Conservation (phyloP, 2,797 vertebrate species). For the Enteromius treurensis region DNA sequence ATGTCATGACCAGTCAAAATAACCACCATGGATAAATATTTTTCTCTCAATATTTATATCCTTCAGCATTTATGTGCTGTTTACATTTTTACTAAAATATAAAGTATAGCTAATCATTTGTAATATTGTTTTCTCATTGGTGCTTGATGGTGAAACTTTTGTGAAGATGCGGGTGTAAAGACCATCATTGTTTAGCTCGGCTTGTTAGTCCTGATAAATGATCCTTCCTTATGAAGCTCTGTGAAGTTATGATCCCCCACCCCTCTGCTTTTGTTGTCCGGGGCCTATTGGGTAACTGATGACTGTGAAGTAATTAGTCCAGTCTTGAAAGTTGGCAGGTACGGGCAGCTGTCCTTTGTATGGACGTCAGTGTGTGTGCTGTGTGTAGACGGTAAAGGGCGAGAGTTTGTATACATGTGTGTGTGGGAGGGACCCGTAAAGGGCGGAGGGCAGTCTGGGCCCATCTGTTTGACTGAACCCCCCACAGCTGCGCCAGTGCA, state of each 20-base stretch:
- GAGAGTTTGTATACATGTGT: constrained; percentile 47
- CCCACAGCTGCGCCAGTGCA: constrained; percentile 48
- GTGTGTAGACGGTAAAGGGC: constrained; percentile 48
- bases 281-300: constrained; percentile 65
- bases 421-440: constrained; percentile 36
- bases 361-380: constrained; percentile 52
- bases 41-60: not conserved
- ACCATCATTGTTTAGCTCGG: constrained; percentile 13
- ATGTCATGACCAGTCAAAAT: not conserved
- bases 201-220: constrained; percentile 61
- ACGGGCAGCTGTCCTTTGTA: constrained; percentile 66
- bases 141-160: not conserved
- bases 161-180: not conserved
- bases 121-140: not conserved
- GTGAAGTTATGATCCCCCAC: constrained; percentile 63
- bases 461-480: constrained; percentile 65
- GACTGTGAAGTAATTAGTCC: constrained; percentile 69
- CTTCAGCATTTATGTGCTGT: not conserved
- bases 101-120: not conserved
- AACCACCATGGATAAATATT: not conserved
- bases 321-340: constrained; percentile 67
- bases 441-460: constrained; percentile 51
- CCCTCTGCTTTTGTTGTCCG: constrained; percentile 57
- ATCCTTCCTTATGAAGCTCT: constrained; percentile 57
- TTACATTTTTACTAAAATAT: not conserved